phyloP scores from a whole-genome alignment of 2,797 vertebrate genomes.

The Argyrosomus regius region DNA sequence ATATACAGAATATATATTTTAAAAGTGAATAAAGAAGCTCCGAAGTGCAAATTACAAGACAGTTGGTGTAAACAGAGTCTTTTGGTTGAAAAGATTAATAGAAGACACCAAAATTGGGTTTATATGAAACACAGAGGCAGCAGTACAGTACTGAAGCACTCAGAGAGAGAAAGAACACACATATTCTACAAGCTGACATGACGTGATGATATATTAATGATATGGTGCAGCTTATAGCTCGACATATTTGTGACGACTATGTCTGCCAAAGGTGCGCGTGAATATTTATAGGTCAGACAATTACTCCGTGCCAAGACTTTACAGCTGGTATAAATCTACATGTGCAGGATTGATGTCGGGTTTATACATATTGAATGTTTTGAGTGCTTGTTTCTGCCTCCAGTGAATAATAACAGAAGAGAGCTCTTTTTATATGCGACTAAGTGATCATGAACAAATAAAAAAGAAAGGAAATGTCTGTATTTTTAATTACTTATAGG shows the following conservation, averaged over 20 bases:
- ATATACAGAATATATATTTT: not conserved
- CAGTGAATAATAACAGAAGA: not conserved
- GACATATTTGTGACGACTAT: slow-evolving; percentile 41
- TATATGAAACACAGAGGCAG: not conserved
- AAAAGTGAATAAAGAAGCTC: not conserved
- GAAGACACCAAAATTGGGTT: not conserved
- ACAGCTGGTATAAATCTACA: slow-evolving; percentile 58
- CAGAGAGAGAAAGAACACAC: not conserved
- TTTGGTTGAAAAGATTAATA: not conserved
- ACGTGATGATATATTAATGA: slow-evolving; percentile 54
- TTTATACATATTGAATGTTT: slow-evolving; percentile 19
- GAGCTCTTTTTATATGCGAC: slow-evolving; percentile 7
- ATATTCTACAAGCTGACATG: slow-evolving; percentile 14
- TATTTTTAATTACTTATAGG: not conserved
- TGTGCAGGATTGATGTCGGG: slow-evolving; percentile 15
- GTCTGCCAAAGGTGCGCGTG: slow-evolving; percentile 48
- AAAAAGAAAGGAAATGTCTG: not conserved
- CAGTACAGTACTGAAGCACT: not conserved
- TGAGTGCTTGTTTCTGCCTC: not conserved
- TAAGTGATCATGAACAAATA: not conserved
- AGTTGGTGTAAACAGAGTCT: not conserved
- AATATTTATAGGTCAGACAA: slow-evolving; percentile 65
- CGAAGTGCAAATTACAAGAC: not conserved
- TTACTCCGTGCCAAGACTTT: slow-evolving; percentile 41
- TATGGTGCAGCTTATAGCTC: slow-evolving; percentile 22